Evolutionary conservation across 1,140 invertebrate genomes (phyloP), one percentile per base, ranked within the genome.

Genomic region (Drosophila quadrilineata): DNA sequence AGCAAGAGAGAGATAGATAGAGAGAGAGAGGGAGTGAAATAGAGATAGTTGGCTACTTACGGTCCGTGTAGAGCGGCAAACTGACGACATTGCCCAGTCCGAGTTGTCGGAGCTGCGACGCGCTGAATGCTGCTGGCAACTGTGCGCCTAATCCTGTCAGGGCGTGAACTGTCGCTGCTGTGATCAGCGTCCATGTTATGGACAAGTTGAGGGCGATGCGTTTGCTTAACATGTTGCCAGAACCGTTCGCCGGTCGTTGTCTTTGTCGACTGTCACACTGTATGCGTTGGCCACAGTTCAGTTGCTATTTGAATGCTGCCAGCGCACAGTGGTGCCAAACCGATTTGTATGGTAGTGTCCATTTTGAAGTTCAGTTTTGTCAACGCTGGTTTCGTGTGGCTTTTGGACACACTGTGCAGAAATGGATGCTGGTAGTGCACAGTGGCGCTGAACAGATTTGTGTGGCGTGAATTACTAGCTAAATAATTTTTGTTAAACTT

Each of bases 51-150:
- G 4, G 26, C 1, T 8, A 63, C 69, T 79, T 35, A 85, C 79
- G 53, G 57, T 85, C 80, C n/a, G 12, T 85, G 28, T 79, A 85
- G 4, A 65, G 36, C 2, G 79, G 79, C 21, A 79, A 26, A 36
- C 75, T 75, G 50, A 80, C 16, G 3, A 79, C 45, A 38, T 85
- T 86, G 4, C 79, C 80, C 5, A 85, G 17, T 0, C 79, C 79
- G 31, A 85, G 16, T 14, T 40, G 62, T 2, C 41, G 31, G n/a
- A 85, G 17, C 5, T 40, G 43, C 6, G 75, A 50, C 9, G 71
- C 3, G 4, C 53, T 26, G n/a, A 43, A 26, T 8, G n/a, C n/a
- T n/a, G n/a, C n/a, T n/a, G n/a, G n/a, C n/a, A n/a, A n/a, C n/a
- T 40, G 28, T 22, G 26, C 9, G 3, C 3, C 22, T 5, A 28